phyloP scores from a whole-genome alignment of 2,797 vertebrate species.

The Protonibea diacanthus region DNA sequence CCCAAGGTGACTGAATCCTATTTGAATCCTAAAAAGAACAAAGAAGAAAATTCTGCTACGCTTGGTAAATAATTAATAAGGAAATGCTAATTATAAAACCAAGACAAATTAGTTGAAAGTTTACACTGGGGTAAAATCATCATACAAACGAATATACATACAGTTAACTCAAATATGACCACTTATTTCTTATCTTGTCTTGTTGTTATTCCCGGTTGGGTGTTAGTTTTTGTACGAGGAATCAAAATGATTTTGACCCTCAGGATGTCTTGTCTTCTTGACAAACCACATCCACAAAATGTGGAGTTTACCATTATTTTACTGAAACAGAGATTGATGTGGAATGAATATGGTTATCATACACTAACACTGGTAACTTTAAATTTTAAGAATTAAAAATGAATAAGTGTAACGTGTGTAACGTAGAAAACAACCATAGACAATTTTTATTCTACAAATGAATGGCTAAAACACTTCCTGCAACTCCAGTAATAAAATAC shows the following conservation, averaged over 20 bases:
- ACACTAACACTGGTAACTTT: background rate
- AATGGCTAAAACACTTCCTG: conserved; percentile 21
- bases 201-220: conserved; percentile 9
- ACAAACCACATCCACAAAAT: conserved; percentile 3
- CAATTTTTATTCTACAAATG: conserved; percentile 12
- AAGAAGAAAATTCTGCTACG: conserved; percentile 49
- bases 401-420: background rate
- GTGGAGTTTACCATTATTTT: background rate
- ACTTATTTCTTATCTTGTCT: conserved; percentile 14
- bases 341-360: background rate
- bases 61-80: conserved; percentile 72
- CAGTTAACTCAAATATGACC: conserved; percentile 18
- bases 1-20: conserved; percentile 60
- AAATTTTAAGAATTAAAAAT: conserved; percentile 9
- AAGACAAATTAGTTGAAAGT: conserved; percentile 54
- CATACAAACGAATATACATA: conserved; percentile 22
- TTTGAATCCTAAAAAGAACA: conserved; percentile 67
- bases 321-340: conserved; percentile 2
- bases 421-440: background rate
- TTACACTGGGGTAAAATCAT: conserved; percentile 58
- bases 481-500: conserved; percentile 17
- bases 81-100: conserved; percentile 60
- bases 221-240: background rate
- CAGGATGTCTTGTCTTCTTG: conserved; percentile 1
- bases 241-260: background rate